Percentiles rank a stretch among this genome's conserved stretches.
Evolutionary conservation across 2,113 vertebrate species (phyloP).

Genomic region (Erpornis zantholeuca): DNA sequence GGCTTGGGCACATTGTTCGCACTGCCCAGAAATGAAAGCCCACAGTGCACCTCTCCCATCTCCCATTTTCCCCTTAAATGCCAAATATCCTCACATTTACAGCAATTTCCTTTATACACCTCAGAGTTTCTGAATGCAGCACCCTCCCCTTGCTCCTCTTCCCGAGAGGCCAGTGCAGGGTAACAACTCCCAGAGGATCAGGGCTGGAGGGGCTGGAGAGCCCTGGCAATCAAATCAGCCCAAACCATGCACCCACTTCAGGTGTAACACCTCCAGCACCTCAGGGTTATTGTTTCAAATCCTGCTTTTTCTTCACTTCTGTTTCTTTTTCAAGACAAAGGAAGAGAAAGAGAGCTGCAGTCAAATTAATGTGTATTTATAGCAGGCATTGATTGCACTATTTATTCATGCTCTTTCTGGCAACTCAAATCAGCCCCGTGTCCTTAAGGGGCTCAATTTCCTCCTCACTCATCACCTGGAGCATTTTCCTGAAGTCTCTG

Average conservation of each 20-base stretch:
- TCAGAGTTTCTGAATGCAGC: neutral
- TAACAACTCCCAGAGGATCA: neutral
- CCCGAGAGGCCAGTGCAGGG: neutral
- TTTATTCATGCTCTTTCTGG: neutral
- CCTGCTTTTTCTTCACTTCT: neutral
- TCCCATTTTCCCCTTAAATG: neutral
- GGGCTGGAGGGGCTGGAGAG: neutral
- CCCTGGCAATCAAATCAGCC: neutral
- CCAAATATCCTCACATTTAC: neutral
- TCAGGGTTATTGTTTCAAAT: neutral
- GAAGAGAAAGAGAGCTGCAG: neutral
- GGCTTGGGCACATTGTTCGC: neutral
- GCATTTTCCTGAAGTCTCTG: neutral
- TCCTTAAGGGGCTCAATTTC: neutral
- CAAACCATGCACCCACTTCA: neutral
- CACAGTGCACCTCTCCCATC: neutral
- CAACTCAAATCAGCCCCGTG: neutral
- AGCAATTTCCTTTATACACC: neutral
- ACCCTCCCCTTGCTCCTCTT: neutral
- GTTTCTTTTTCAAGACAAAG: neutral
- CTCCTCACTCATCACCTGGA: neutral
- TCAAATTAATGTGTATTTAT: neutral
- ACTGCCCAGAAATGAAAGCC: neutral
- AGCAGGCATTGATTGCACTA: neutral
- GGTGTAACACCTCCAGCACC: neutral